Percentiles rank a stretch among this genome's conserved stretches.
phyloP scores from a whole-genome alignment of 2,113 vertebrate genomes.

The Malurus cyaneus region DNA sequence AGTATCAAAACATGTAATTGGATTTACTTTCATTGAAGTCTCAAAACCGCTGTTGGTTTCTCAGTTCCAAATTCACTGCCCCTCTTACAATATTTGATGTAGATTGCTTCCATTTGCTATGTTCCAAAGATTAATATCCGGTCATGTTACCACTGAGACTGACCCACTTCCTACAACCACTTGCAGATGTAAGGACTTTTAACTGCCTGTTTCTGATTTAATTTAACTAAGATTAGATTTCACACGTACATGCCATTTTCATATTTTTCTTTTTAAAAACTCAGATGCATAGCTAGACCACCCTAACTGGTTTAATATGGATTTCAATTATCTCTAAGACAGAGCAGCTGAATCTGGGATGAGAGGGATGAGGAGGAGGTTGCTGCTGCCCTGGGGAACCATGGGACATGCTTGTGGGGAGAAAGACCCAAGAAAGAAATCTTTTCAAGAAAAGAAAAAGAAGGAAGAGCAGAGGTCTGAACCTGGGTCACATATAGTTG shows the following conservation, averaged over 20 bases:
- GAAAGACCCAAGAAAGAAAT: neutral
- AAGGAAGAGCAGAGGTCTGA: neutral
- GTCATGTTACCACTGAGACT: neutral
- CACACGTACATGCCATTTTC: neutral
- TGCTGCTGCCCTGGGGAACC: neutral
- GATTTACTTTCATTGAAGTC: neutral
- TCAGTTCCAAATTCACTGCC: neutral
- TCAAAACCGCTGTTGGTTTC: neutral
- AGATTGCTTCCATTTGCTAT: neutral
- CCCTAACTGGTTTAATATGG: neutral
- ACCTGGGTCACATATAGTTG: neutral
- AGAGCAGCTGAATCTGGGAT: neutral
- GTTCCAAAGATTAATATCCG: neutral
- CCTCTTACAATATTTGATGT: neutral
- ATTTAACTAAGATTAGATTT: neutral
- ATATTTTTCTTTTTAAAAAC: neutral
- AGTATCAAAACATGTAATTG: neutral
- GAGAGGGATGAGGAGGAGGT: neutral
- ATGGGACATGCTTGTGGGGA: neutral
- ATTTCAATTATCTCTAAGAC: neutral
- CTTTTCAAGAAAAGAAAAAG: neutral
- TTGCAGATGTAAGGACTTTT: neutral
- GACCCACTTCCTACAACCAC: neutral
- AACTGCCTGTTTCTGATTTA: neutral
- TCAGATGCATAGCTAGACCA: neutral